These are phyloP conservation scores for Sebastolobus alascanus DNA, from an alignment of 2,797 vertebrate species.

Conservation along the genomic window DNA sequence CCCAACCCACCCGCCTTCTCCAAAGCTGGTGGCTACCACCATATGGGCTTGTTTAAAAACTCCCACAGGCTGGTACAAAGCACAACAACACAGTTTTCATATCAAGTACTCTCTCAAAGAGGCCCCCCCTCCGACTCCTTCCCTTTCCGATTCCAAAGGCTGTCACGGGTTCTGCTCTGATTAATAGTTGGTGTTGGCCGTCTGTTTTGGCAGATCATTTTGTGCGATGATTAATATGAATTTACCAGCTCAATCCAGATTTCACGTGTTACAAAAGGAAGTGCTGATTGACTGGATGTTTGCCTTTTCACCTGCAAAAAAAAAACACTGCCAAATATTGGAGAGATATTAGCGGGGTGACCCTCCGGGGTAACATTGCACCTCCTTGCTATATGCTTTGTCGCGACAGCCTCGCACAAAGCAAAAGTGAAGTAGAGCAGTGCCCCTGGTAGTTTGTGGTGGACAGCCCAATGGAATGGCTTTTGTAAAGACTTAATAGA, in stretches of 20 bases:
- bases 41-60: conserved; percentile 89
- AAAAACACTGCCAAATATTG: conserved; percentile 42
- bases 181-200: conserved; percentile 84
- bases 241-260: conserved; percentile 76
- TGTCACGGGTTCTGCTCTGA: conserved; percentile 84
- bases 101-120: conserved; percentile 86
- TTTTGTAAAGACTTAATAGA: conserved; percentile 99
- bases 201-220: conserved; percentile 83
- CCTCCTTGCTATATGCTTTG: conserved; percentile 85
- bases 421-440: conserved; percentile 87
- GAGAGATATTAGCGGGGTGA: conserved; percentile 60
- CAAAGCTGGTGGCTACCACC: conserved; percentile 90
- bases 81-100: conserved; percentile 89
- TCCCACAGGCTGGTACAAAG: conserved; percentile 87
- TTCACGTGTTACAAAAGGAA: conserved; percentile 70
- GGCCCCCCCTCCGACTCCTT: conserved; percentile 77
- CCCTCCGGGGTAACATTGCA: conserved; percentile 74
- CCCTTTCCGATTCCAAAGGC: conserved; percentile 81
- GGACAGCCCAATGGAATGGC: conserved; percentile 90
- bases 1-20: conserved; percentile 82
- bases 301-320: conserved; percentile 62
- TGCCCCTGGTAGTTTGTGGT: conserved; percentile 87
- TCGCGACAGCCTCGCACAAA: conserved; percentile 80
- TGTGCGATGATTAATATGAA: conserved; percentile 82
- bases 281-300: conserved; percentile 50